Conservation (phyloP, 2,888 invertebrate species). For the Celastrina argiolus region DNA sequence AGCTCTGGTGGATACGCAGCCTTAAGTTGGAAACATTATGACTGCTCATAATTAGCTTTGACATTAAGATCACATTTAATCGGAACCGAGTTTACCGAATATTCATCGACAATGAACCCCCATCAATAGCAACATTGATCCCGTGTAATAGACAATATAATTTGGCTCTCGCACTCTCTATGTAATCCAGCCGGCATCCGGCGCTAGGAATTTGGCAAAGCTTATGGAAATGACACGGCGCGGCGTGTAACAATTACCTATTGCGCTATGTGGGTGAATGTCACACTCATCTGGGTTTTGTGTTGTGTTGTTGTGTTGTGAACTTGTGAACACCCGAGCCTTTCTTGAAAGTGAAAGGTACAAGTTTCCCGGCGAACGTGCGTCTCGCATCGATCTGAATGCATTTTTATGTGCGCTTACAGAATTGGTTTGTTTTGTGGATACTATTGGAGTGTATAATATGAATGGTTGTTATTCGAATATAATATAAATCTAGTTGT, state of each 20-base stretch:
- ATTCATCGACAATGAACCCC: neutral
- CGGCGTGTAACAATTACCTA: constrained; percentile 24
- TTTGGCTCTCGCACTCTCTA: constrained; percentile 1
- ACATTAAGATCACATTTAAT: too few species aligned
- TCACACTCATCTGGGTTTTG: constrained; percentile 50
- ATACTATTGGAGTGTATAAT: too few species aligned
- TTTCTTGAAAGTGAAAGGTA: constrained; percentile 71
- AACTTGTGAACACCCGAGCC: constrained; percentile 53
- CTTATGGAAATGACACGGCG: constrained; percentile 18
- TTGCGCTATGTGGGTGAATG: constrained; percentile 43
- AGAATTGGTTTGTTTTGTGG: too few species aligned
- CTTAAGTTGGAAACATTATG: too few species aligned
- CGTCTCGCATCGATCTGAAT: constrained; percentile 47
- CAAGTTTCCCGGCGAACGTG: constrained; percentile 58
- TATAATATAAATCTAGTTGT: too few species aligned
- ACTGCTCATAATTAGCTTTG: too few species aligned
- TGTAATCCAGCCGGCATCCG: neutral
- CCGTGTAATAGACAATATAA: constrained; percentile 1
- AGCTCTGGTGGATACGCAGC: too few species aligned
- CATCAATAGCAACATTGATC: neutral
- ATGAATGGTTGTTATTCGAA: too few species aligned
- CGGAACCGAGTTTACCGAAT: too few species aligned
- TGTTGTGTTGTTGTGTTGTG: constrained; percentile 49
- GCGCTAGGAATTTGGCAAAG: constrained; percentile 18
- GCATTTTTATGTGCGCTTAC: too few species aligned